Evolutionary conservation across 2,113 vertebrate species (phyloP), one percentile per base, ranked within the genome.

Genomic region (Ophiodon elongatus): DNA sequence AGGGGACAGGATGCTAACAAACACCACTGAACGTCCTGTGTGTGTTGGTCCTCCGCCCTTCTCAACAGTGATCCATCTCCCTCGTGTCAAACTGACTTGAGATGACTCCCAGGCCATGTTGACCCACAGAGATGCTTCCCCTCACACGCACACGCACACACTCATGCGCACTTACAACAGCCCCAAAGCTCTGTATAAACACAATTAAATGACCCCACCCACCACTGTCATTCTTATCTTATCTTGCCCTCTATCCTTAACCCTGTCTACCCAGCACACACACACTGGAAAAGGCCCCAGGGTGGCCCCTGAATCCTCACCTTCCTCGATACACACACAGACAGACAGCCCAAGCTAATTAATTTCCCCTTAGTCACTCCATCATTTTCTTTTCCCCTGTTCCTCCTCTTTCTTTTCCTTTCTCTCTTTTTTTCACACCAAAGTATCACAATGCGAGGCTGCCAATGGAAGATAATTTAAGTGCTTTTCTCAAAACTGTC

Each of bases 201-300:
- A 93, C 88, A 92, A 86, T 92, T 85, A 92, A 92, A 89, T 17
- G 25, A 75, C 88, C 77, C 83, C 88, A 27, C 91, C 92, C 90
- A 80, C 85, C 11, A 83, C 88, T 90, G 85, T 91, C 88, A 88
- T 66, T 91, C 89, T 93, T 92, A 94, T 94, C 93, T 95, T 93
- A 93, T 93, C 94, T 92, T 68, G 11, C 71, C 85, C 73, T 82
- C 85, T 84, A 92, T 86, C 91, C 88, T 88, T 78, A 88, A 73
- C 25, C 37, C 79, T 35, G 60, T 70, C 21, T 25, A 41, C 47
- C 56, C 8, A 39, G 47, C 74, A 60, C 47, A 75, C 70, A 80
- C 73, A 80, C 67, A 31, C 11, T 77, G 50, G 29, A 82, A 82
- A 76, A 81, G 79, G 69, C 85, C 89, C 75, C 59, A 52, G 77